Evolutionary conservation across 2,888 invertebrate genomes (phyloP).

Genomic region (Villa cingulata): DNA sequence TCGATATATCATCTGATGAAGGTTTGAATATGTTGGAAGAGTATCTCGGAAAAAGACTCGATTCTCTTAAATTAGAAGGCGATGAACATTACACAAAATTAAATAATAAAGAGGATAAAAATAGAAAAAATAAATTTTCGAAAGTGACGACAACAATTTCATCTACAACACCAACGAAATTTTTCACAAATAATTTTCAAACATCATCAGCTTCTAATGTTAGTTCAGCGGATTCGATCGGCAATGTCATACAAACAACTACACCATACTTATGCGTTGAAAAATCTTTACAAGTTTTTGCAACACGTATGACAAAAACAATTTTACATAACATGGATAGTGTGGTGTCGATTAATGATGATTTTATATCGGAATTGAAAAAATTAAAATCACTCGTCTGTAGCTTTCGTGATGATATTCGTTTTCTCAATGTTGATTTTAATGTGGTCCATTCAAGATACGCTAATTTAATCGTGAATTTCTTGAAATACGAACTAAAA

Average conservation of each 20-base stretch:
- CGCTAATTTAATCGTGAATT: slow-evolving; percentile 47
- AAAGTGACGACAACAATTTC: slow-evolving; percentile 7
- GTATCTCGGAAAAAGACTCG: slow-evolving; percentile 42
- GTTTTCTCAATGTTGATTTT: slow-evolving; percentile 51
- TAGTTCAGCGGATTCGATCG: neutral
- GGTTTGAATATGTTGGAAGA: slow-evolving; percentile 64
- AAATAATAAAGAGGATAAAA: slow-evolving; percentile 7
- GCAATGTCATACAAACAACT: neutral
- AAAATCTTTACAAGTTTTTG: slow-evolving; percentile 50
- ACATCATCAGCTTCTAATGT: slow-evolving; percentile 7
- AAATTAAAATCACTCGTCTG: slow-evolving; percentile 53
- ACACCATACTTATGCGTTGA: slow-evolving; percentile 44
- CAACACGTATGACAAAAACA: slow-evolving; percentile 52
- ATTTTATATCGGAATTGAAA: slow-evolving; percentile 51
- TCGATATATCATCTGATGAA: slow-evolving; percentile 58
- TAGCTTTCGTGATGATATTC: slow-evolving; percentile 53
- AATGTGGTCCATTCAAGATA: slow-evolving; percentile 50
- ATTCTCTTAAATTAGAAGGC: no score
- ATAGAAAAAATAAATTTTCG: slow-evolving; percentile 11
- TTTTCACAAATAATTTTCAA: neutral
- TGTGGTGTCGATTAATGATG: slow-evolving; percentile 43
- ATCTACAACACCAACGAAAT: neutral
- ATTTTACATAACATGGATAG: slow-evolving; percentile 44
- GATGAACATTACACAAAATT: slow-evolving; percentile 11
- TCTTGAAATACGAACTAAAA: slow-evolving; percentile 37